A percentile compares a stretch with the other conserved stretches of the same genome.
Evolutionary conservation across 2,888 invertebrate species (phyloP).

Genomic region (Creontiades dilutus): DNA sequence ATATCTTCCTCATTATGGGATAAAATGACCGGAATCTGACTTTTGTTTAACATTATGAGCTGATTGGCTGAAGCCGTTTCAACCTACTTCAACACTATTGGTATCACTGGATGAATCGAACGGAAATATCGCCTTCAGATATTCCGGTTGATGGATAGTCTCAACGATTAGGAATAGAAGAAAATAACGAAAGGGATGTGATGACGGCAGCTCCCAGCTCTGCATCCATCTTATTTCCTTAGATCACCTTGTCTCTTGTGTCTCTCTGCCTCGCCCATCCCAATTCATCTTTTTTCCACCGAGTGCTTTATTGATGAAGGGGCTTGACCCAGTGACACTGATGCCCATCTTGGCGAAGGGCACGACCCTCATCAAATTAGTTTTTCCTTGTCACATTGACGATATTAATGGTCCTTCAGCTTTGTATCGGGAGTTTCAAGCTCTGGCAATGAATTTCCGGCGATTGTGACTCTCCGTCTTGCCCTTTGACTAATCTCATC

Average conservation of each 20-base stretch:
- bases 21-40: no score
- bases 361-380: slow-evolving; percentile 43
- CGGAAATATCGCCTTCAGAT: no score
- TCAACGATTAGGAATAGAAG: slow-evolving; percentile 1
- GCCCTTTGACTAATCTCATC: neutral
- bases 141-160: neutral
- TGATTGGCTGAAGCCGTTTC: no score
- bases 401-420: slow-evolving; percentile 35
- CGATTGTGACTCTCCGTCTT: neutral
- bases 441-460: slow-evolving; percentile 26
- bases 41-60: no score
- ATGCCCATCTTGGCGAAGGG: slow-evolving; percentile 35
- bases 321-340: slow-evolving; percentile 38
- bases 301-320: slow-evolving; percentile 19
- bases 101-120: no score
- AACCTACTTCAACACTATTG: no score
- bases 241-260: neutral
- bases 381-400: slow-evolving; percentile 34
- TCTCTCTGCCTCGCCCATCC: slow-evolving; percentile 15
- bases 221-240: slow-evolving; percentile 46
- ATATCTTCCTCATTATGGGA: no score
- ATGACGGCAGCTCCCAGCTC: neutral
- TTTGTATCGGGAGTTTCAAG: neutral
- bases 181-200: neutral
- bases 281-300: neutral